Percentiles rank a stretch among this genome's conserved stretches.
These are phyloP conservation scores for Toxotes chatareus DNA, from an alignment of 2,113 vertebrate species.

Conservation along the genomic window DNA sequence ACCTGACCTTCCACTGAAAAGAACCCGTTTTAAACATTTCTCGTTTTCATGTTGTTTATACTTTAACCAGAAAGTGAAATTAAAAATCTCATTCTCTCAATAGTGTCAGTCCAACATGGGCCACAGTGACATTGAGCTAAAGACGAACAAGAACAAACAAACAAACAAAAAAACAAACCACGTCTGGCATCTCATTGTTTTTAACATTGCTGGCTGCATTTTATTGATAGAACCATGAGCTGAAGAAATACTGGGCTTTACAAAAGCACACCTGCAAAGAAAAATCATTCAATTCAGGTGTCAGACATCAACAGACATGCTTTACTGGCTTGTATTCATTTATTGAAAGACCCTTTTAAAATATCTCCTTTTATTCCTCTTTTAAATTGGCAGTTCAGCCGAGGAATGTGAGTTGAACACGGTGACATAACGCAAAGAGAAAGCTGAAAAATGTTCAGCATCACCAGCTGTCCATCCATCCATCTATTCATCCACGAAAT, in stretches of 20 bases:
- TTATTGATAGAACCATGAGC: conserved; percentile 24
- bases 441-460: conserved; percentile 27
- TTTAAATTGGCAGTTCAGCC: conserved; percentile 5
- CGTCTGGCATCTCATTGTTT: neutral
- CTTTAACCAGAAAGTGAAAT: conserved; percentile 1
- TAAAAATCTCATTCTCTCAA: neutral
- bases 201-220: neutral
- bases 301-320: conserved; percentile 2
- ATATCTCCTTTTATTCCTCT: neutral
- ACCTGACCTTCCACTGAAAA: conserved; percentile 3
- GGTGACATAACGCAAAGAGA: conserved; percentile 17
- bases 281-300: conserved; percentile 24
- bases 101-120: neutral
- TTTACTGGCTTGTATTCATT: neutral
- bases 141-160: neutral
- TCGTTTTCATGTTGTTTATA: neutral
- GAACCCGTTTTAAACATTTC: neutral
- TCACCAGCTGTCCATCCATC: conserved; percentile 46
- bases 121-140: neutral
- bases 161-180: neutral
- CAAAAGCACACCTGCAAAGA: conserved; percentile 7
- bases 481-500: conserved; percentile 34
- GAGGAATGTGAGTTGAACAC: neutral
- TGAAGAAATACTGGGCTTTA: conserved; percentile 7
- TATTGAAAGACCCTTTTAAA: conserved; percentile 11